Base-by-base conservation (phyloP, 37 sponge, comb jelly and placozoan species). In the Diacarnus erythraeanus region DNA sequence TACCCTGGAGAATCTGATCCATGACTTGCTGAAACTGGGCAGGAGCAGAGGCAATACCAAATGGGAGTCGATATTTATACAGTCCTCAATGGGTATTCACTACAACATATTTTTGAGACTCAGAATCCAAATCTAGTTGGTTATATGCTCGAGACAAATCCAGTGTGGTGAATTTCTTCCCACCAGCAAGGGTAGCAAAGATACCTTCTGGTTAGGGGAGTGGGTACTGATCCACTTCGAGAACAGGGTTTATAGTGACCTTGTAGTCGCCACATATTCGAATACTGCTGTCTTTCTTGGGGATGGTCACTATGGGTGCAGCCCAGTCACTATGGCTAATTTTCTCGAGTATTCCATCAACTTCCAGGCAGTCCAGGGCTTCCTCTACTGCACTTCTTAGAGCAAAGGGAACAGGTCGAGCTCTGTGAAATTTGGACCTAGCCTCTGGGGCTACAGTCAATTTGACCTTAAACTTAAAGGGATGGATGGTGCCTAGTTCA, bases 231-330 rank as follows among this genome's bases (percentile, higher is more conserved):
- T n/a, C n/a, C n/a, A n/a, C n/a, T n/a, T n/a, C n/a, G n/a, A n/a
- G n/a, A n/a, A n/a, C n/a, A n/a, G n/a, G n/a, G n/a, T n/a, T n/a
- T n/a, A n/a, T n/a, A n/a, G n/a, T n/a, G n/a, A n/a, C n/a, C n/a
- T n/a, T n/a, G n/a, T n/a, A n/a, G n/a, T n/a, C n/a, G n/a, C n/a
- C n/a, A n/a, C n/a, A n/a, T n/a, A n/a, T n/a, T n/a, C n/a, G n/a
- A n/a, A n/a, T n/a, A n/a, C n/a, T n/a, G n/a, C n/a, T n/a, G n/a
- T n/a, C n/a, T n/a, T n/a, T n/a, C n/a, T n/a, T n/a, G n/a, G n/a
- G n/a, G n/a, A n/a, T n/a, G n/a, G n/a, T n/a, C 26, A 83, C 84
- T 3, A 83, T 38, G 3, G 84, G 84, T 0, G 77, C 69, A 21
- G 84, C 84, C 84, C 77, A 75, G 30, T 66, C 70, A 68, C 17